These are phyloP conservation scores for Athene noctua DNA, from an alignment of 2,113 vertebrate genomes.

Conservation along the genomic window DNA sequence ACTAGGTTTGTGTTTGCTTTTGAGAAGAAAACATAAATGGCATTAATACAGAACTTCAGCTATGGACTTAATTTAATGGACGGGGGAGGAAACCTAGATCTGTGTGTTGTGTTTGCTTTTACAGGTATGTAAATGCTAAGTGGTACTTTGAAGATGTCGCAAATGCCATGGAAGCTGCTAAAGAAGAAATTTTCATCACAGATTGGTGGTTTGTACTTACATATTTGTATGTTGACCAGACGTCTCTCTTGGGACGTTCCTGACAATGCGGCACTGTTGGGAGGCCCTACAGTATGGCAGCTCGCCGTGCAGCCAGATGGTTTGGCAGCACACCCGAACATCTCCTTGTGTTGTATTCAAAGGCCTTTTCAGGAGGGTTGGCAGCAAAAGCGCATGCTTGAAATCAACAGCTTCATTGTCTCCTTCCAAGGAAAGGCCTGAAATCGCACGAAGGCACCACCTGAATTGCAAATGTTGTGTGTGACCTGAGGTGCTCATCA, in stretches of 20 bases:
- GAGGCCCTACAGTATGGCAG: conserved; percentile 39
- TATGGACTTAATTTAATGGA: not conserved
- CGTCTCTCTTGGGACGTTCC: not conserved
- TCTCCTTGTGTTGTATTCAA: conserved; percentile 34
- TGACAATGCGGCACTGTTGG: not conserved
- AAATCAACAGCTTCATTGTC: conserved; percentile 26
- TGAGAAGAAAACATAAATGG: not conserved
- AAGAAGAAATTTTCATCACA: conserved; percentile 97
- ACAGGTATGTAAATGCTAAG: conserved; percentile 95
- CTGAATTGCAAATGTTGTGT: not conserved
- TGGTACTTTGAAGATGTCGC: conserved; percentile 94
- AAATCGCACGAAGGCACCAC: not conserved
- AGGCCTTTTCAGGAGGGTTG: conserved; percentile 64
- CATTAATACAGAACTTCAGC: not conserved
- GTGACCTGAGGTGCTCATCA: not conserved
- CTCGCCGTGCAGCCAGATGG: conserved; percentile 33
- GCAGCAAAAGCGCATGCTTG: conserved; percentile 39
- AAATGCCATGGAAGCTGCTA: conserved; percentile 90
- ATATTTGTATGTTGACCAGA: not conserved
- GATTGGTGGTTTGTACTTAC: conserved; percentile 92
- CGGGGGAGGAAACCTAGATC: not conserved
- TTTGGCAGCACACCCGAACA: conserved; percentile 60
- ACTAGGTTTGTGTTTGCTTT: not conserved
- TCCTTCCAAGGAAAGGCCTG: conserved; percentile 7
- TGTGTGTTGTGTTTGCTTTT: conserved; percentile 3